Evolutionary conservation across 2,797 vertebrate species (phyloP).

Genomic region (Sebastes baramenuke): DNA sequence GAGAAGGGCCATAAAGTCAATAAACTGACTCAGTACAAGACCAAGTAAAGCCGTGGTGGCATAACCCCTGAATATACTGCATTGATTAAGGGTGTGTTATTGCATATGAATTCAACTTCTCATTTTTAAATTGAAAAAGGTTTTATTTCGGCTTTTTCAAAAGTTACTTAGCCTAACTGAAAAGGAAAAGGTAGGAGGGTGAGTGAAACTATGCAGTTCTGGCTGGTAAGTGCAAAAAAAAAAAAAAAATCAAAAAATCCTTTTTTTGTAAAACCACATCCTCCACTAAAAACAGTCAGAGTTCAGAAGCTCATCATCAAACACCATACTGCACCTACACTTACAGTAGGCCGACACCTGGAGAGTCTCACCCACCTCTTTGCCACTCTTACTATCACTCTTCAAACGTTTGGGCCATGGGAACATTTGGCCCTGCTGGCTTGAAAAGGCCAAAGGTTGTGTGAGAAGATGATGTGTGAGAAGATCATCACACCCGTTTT

Average conservation of each 20-base stretch:
- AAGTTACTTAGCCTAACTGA: background rate
- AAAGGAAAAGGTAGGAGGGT: background rate
- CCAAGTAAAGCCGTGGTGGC: too few species aligned
- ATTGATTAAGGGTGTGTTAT: too few species aligned
- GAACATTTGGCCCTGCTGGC: background rate
- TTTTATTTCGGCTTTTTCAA: too few species aligned
- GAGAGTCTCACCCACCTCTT: background rate
- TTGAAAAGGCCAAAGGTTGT: background rate
- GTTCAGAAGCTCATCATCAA: background rate
- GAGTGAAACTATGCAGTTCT: background rate
- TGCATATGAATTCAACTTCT: too few species aligned
- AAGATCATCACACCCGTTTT: background rate
- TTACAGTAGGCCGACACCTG: background rate
- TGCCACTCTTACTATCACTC: background rate
- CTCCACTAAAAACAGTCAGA: background rate
- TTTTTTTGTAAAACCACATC: slow-evolving; percentile 1
- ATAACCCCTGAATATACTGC: too few species aligned
- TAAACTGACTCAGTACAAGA: too few species aligned
- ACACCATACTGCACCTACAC: background rate
- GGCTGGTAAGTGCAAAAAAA: background rate
- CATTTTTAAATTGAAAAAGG: too few species aligned
- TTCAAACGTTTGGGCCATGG: background rate
- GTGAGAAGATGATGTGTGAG: too few species aligned
- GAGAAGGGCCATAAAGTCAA: too few species aligned
- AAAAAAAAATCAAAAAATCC: background rate